phyloP scores from a whole-genome alignment of 2,113 vertebrate genomes.

The Ictidomys tridecemlineatus region DNA sequence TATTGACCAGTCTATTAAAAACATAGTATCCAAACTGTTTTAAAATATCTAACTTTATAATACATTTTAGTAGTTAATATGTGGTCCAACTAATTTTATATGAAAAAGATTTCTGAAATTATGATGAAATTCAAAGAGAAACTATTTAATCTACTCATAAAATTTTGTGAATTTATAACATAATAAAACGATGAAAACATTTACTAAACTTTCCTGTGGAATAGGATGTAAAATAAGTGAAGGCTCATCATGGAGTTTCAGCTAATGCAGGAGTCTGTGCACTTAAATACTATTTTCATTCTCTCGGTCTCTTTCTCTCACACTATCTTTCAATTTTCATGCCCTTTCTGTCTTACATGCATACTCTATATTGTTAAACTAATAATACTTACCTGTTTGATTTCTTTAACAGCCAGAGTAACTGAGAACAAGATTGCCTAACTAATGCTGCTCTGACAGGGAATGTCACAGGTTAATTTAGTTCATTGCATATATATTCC shows the following conservation, averaged over 20 bases:
- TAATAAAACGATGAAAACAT: neutral
- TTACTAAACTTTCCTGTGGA: neutral
- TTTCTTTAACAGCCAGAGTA: conserved; percentile 92
- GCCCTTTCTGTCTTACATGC: neutral
- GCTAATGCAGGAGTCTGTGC: neutral
- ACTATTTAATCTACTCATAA: neutral
- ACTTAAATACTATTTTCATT: neutral
- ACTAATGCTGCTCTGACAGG: conserved; percentile 93
- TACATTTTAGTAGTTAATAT: conserved; percentile 15
- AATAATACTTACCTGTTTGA: conserved; percentile 90
- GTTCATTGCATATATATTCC: conserved; percentile 80
- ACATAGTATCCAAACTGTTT: neutral
- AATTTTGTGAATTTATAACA: neutral
- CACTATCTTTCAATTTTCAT: neutral
- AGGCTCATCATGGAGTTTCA: neutral
- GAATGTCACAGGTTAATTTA: conserved; percentile 91
- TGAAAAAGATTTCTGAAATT: conserved; percentile 41
- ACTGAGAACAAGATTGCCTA: conserved; percentile 89
- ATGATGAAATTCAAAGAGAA: conserved; percentile 41
- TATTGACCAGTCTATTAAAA: neutral
- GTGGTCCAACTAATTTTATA: neutral
- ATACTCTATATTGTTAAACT: neutral
- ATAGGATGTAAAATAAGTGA: neutral
- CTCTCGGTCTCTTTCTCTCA: neutral
- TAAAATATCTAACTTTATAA: neutral